A percentile compares a stretch with the other conserved stretches of the same genome.
Evolutionary conservation across 2,113 vertebrate genomes (phyloP).

Genomic region (Pelecanus crispus): DNA sequence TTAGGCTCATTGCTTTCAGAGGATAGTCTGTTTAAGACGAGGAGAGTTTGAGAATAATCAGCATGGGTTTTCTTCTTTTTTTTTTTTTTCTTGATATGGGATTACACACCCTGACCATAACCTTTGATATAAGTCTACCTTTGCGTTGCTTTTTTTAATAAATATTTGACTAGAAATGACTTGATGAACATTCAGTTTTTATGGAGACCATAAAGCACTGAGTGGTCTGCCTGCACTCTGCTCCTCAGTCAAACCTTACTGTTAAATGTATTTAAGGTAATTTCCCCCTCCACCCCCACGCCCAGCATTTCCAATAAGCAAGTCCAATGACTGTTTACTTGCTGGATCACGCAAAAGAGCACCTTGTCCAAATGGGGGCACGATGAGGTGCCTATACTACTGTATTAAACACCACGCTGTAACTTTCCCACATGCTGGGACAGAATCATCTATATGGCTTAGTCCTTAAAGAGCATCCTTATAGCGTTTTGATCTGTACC

Average conservation of each 20-base stretch:
- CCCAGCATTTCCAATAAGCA: not conserved
- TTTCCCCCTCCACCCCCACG: not conserved
- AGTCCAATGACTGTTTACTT: not conserved
- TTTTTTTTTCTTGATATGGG: not conserved
- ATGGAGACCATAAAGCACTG: not conserved
- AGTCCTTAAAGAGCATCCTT: not conserved
- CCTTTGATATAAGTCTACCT: constrained; percentile 15
- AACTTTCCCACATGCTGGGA: not conserved
- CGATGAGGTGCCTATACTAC: not conserved
- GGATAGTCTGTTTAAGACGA: not conserved
- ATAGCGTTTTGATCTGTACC: rapidly evolving
- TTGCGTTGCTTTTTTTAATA: not conserved
- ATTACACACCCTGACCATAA: not conserved
- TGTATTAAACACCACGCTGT: rapidly evolving
- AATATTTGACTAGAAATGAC: not conserved
- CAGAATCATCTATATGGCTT: rapidly evolving
- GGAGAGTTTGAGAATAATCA: constrained; percentile 8
- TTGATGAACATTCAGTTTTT: not conserved
- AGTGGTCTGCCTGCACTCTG: not conserved
- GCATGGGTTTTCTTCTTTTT: not conserved
- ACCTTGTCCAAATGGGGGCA: not conserved
- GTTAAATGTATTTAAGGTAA: not conserved
- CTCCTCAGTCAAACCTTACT: not conserved
- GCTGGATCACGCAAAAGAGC: not conserved
- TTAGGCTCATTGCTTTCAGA: constrained; percentile 34